These are phyloP conservation scores for Spisula subtruncata DNA, from an alignment of 2,888 invertebrate genomes.

Conservation along the genomic window DNA sequence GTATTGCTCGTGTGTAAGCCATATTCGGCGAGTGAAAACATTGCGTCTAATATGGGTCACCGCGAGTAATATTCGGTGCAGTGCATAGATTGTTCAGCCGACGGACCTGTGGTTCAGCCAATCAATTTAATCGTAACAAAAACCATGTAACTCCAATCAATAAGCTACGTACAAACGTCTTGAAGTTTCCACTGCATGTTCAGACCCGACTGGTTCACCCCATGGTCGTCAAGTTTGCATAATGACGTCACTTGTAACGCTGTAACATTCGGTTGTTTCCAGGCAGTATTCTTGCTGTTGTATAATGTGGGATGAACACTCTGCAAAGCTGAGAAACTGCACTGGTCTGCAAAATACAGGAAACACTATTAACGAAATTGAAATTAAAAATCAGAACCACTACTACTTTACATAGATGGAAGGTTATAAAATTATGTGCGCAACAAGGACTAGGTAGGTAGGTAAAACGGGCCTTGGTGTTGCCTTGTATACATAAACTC, in stretches of 20 bases:
- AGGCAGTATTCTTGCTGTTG: background rate
- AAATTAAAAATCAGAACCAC: background rate
- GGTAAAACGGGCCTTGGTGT: too few relatives aligned
- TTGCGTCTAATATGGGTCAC: too few relatives aligned
- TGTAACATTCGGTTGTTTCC: background rate
- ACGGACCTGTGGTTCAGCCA: too few relatives aligned
- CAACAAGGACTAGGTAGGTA: too few relatives aligned
- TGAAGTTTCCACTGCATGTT: slow-evolving; percentile 41
- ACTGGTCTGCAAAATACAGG: background rate
- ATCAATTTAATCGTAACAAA: background rate
- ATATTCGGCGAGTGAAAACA: too few relatives aligned
- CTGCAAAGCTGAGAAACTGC: background rate
- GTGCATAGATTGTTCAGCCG: too few relatives aligned
- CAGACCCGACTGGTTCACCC: slow-evolving; percentile 22
- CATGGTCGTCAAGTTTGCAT: slow-evolving; percentile 18
- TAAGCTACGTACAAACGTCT: background rate
- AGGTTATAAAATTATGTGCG: background rate
- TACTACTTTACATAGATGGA: background rate
- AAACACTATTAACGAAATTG: too few relatives aligned
- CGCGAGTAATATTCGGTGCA: too few relatives aligned
- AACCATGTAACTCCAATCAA: background rate
- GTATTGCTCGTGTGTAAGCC: too few relatives aligned
- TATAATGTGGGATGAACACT: background rate
- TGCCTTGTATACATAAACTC: background rate
- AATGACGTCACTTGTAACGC: background rate